phyloP scores from a whole-genome alignment of 2,888 invertebrate genomes.

The Cryptophagus acutangulus region DNA sequence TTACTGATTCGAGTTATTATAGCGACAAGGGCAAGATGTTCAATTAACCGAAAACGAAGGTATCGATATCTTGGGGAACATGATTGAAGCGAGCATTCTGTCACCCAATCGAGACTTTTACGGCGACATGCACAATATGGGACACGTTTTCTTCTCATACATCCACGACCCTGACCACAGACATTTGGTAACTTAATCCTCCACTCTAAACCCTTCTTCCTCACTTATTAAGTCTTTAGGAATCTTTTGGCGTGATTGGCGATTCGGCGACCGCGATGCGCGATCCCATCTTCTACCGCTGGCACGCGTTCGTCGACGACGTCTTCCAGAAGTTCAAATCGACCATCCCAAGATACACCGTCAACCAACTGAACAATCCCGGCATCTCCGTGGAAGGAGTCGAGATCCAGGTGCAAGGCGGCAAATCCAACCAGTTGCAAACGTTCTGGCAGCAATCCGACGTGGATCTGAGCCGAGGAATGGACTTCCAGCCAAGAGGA shows the following conservation, averaged over 20 bases:
- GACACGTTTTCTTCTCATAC: constrained; percentile 71
- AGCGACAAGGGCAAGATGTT: constrained; percentile 57
- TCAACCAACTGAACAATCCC: constrained; percentile 56
- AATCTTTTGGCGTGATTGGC: constrained; percentile 79
- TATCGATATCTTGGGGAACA: constrained; percentile 74
- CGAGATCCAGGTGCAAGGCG: constrained; percentile 50
- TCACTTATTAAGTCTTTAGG: constrained; percentile 50
- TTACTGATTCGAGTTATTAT: constrained; percentile 12
- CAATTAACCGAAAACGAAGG: constrained; percentile 63
- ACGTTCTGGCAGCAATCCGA: constrained; percentile 80
- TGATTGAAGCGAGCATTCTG: constrained; percentile 68
- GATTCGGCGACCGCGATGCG: constrained; percentile 82
- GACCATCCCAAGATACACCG: constrained; percentile 61
- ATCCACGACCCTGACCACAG: constrained; percentile 77
- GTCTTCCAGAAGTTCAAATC: constrained; percentile 72
- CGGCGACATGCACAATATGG: constrained; percentile 79
- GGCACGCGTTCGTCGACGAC: constrained; percentile 76
- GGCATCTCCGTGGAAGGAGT: constrained; percentile 59
- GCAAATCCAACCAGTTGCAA: constrained; percentile 54
- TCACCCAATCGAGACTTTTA: constrained; percentile 66
- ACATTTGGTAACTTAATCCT: constrained; percentile 53
- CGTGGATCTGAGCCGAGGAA: constrained; percentile 70
- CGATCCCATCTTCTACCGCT: constrained; percentile 81
- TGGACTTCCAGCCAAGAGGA: constrained; percentile 78
- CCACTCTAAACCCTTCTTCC: not conserved